A percentile compares a stretch with the other conserved stretches of the same genome.
Evolutionary conservation across 2,113 vertebrate species (phyloP).

Genomic region (Rissa tridactyla): DNA sequence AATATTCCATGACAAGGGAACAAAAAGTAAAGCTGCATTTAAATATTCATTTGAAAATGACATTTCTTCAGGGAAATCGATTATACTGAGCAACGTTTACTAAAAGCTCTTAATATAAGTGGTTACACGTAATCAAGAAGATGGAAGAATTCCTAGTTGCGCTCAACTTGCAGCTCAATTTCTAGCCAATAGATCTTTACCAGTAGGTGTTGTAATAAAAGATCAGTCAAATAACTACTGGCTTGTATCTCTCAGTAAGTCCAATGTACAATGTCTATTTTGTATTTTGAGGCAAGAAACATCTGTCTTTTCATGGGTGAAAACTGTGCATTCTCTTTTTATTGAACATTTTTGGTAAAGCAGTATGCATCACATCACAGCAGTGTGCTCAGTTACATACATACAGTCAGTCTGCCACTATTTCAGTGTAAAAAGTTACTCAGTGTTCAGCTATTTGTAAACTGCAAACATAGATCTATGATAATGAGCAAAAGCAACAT

Average conservation of each 20-base stretch:
- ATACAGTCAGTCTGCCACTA: neutral
- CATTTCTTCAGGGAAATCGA: neutral
- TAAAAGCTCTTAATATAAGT: constrained; percentile 25
- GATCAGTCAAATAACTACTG: neutral
- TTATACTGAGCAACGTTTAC: constrained; percentile 21
- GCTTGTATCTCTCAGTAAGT: neutral
- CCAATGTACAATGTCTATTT: neutral
- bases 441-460: neutral
- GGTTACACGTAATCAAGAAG: neutral
- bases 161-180: neutral
- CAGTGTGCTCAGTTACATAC: neutral
- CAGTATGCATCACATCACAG: neutral
- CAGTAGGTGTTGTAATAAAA: neutral
- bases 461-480: neutral
- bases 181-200: neutral
- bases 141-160: neutral
- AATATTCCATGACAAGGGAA: neutral
- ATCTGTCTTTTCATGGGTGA: neutral
- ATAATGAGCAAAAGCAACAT: neutral
- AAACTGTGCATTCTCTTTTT: neutral
- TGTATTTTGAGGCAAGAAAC: neutral
- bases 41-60: constrained; percentile 27
- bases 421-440: neutral
- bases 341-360: neutral
- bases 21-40: neutral